These are phyloP conservation scores for Creontiades dilutus DNA, from an alignment of 2,888 invertebrate genomes.

Conservation along the genomic window DNA sequence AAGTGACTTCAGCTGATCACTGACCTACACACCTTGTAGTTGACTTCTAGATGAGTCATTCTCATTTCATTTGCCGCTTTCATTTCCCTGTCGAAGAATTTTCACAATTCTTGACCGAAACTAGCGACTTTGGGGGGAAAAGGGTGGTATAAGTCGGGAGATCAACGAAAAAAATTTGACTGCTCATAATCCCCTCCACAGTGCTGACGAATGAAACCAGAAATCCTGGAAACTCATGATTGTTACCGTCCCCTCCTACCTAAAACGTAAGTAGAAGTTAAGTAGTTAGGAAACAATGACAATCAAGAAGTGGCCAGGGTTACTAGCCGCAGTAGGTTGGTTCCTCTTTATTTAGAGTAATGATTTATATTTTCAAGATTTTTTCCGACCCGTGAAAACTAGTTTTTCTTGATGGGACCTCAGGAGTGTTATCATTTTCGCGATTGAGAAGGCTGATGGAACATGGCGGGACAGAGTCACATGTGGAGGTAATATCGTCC, in stretches of 20 bases:
- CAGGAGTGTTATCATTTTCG: slow-evolving; percentile 27
- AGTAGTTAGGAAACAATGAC: not conserved
- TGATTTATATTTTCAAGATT: not conserved
- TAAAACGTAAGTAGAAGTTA: slow-evolving; percentile 37
- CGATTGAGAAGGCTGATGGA: slow-evolving; percentile 12
- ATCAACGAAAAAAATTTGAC: slow-evolving; percentile 40
- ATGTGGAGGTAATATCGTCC: not conserved
- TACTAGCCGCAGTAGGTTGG: not conserved
- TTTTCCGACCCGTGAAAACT: not conserved
- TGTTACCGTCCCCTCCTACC: slow-evolving; percentile 2
- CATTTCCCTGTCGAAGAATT: not conserved
- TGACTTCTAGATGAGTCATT: not conserved
- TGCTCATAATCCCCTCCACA: not conserved
- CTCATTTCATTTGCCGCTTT: not conserved
- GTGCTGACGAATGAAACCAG: slow-evolving; percentile 27
- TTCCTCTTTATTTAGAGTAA: not conserved
- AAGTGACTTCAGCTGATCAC: no score
- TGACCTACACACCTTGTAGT: no score
- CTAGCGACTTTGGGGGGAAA: slow-evolving; percentile 27
- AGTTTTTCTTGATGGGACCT: slow-evolving; percentile 15
- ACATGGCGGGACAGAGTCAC: not conserved
- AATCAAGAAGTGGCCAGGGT: not conserved
- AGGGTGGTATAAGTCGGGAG: slow-evolving; percentile 4
- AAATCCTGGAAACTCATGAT: slow-evolving; percentile 15
- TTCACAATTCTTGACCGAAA: not conserved